Conservation (phyloP, 2,797 vertebrate species). For the Gambelia wislizenii region DNA sequence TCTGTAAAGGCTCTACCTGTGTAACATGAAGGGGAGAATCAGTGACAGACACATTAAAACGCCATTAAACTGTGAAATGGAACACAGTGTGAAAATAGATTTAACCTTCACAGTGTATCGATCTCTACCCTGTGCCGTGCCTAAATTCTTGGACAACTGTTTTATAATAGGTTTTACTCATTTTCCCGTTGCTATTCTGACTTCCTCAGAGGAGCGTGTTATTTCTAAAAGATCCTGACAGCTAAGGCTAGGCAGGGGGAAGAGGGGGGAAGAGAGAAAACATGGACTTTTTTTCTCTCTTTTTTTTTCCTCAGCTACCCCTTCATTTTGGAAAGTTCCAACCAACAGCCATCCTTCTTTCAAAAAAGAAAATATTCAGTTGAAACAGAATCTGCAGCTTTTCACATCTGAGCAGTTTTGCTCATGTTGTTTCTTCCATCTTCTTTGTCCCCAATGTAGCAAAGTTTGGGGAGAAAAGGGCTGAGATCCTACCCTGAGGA, state of each 20-base stretch:
- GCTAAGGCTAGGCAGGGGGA: slow-evolving; percentile 45
- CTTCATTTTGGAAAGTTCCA: slow-evolving; percentile 65
- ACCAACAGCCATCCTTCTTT: not conserved
- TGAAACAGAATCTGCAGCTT: not conserved
- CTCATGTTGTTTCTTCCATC: not conserved
- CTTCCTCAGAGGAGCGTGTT: slow-evolving; percentile 82
- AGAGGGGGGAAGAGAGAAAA: slow-evolving; percentile 8
- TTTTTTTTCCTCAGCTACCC: slow-evolving; percentile 65
- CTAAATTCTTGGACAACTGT: slow-evolving; percentile 85
- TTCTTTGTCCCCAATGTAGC: not conserved
- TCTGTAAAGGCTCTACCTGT: slow-evolving; percentile 82
- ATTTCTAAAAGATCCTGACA: slow-evolving; percentile 83
- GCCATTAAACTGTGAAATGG: slow-evolving; percentile 91
- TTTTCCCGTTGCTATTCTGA: slow-evolving; percentile 85
- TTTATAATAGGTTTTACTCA: slow-evolving; percentile 87
- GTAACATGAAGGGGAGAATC: slow-evolving; percentile 80
- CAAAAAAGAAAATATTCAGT: not conserved
- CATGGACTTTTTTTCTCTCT: slow-evolving; percentile 72
- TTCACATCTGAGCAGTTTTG: not conserved
- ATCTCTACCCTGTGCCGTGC: slow-evolving; percentile 78
- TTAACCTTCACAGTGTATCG: slow-evolving; percentile 88
- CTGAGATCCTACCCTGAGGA: not conserved
- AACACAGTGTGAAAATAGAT: slow-evolving; percentile 89
- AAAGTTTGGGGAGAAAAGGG: not conserved
- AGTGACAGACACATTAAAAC: slow-evolving; percentile 91